Base-by-base conservation (phyloP, 1,140 invertebrate species). In the Rhopalosiphum maidis region DNA sequence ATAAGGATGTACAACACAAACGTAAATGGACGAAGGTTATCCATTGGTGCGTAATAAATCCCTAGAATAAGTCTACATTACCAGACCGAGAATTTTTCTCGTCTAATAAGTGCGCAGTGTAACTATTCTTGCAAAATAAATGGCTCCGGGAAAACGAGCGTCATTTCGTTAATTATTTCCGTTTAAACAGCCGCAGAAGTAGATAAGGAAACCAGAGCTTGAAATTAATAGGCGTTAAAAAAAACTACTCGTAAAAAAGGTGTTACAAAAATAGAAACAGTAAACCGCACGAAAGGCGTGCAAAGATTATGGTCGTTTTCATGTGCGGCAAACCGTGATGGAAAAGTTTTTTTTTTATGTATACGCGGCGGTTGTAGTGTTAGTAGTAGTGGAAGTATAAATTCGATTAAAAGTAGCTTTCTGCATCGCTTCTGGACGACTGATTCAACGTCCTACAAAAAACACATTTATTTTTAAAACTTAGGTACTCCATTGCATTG, bases 401-500 rank as follows among this genome's bases (percentile, higher is more conserved):
- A 92, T 92, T 92, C 91, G 91, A 92, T 92, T 92, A 92, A 92
- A 92, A 85, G 91, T 92, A 51, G 77, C 48, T 91, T 91, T 90
- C 8, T 68, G 51, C 37, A 43, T 82, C 68, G 43, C 43, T 92
- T 92, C 77, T 92, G 55, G 68, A 92, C 48, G 91, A 85, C 91
- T 91, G 68, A 91, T 43, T 91, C 41, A 6, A 77, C 54, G 88
- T 55, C 37, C 9, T 18, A 90, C 60, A 90, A 60, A 60, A 90
- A 55, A 90, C n/a, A 60, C 51, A 90, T n/a, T 55, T 41, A 25
- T 90, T 55, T 88, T 88, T 23, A 48, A 88, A 89, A 51, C n/a
- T 54, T 89, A 60, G 55, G 55, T 30, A 60, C 25, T 60, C 54
- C 55, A 35, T 22, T 21, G 18, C 48, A 54, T 37, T 54, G 48